Conservation (phyloP, 2,113 vertebrate species). For the Pseudopipra pipra region DNA sequence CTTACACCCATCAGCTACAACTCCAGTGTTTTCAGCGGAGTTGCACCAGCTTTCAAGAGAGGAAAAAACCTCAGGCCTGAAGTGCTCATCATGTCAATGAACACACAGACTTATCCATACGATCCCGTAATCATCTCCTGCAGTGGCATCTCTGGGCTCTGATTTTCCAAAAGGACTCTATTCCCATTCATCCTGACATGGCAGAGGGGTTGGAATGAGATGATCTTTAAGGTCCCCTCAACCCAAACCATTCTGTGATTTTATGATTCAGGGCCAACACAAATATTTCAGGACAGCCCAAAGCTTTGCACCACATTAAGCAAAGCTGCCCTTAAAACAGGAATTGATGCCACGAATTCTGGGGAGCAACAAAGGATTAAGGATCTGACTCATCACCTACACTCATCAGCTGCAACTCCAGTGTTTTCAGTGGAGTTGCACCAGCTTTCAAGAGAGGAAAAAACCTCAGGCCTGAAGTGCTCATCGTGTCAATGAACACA, state of each 20-base stretch:
- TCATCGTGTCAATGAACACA: slow-evolving; percentile 51
- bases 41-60: slow-evolving; percentile 14
- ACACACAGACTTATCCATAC: slow-evolving; percentile 24
- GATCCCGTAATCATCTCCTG: slow-evolving; percentile 44
- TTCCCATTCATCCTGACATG: slow-evolving; percentile 15
- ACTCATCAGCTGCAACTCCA: slow-evolving; percentile 34
- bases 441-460: neutral
- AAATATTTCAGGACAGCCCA: neutral
- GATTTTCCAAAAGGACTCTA: slow-evolving; percentile 28
- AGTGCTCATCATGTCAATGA: slow-evolving; percentile 50
- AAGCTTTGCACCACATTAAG: neutral
- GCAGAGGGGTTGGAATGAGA: too few relatives aligned
- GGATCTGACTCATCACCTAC: slow-evolving; percentile 47
- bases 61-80: slow-evolving; percentile 7
- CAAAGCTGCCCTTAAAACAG: neutral
- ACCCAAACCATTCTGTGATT: neutral
- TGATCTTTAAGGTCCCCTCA: too few relatives aligned
- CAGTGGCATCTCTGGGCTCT: neutral
- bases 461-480: slow-evolving; percentile 30
- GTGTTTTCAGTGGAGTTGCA: slow-evolving; percentile 30
- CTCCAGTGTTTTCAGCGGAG: slow-evolving; percentile 30
- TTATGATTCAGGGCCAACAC: neutral
- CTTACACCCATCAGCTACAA: slow-evolving; percentile 30
- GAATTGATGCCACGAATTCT: slow-evolving; percentile 24
- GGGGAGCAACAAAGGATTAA: slow-evolving; percentile 25